phyloP scores from a whole-genome alignment of 2,797 vertebrate genomes.

The Sparidentex hasta region DNA sequence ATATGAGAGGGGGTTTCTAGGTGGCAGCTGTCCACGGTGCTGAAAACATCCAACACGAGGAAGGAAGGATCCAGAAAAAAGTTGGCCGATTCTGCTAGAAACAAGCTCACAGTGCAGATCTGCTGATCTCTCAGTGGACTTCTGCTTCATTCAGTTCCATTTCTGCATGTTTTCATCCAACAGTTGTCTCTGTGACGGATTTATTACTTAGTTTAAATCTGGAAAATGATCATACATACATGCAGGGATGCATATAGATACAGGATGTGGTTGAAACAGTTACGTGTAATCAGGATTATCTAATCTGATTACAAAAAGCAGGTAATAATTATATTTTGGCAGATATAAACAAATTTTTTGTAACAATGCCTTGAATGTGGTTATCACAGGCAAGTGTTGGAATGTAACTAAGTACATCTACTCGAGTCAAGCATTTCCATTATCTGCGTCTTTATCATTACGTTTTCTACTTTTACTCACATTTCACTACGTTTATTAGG shows the following conservation, averaged over 20 bases:
- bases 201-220: background rate
- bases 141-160: background rate
- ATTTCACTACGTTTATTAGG: too few relatives aligned
- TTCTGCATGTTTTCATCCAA: background rate
- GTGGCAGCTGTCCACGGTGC: constrained; percentile 71
- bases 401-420: too few relatives aligned
- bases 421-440: too few relatives aligned
- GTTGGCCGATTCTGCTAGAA: constrained; percentile 36
- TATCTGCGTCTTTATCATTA: too few relatives aligned
- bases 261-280: too few relatives aligned
- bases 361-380: too few relatives aligned
- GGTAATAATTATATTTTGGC: too few relatives aligned
- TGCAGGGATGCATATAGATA: background rate
- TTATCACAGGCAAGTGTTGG: too few relatives aligned
- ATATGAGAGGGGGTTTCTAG: constrained; percentile 43
- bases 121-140: background rate
- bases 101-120: constrained; percentile 5
- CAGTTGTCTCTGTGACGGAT: background rate
- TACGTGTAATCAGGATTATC: too few relatives aligned
- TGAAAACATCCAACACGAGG: constrained; percentile 53
- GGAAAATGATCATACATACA: background rate
- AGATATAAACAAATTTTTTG: too few relatives aligned
- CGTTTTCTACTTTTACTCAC: too few relatives aligned
- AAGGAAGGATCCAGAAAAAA: constrained; percentile 22
- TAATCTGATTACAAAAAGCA: too few relatives aligned